Conservation (phyloP, 2,113 vertebrate genomes). For the Toxotes chatareus region DNA sequence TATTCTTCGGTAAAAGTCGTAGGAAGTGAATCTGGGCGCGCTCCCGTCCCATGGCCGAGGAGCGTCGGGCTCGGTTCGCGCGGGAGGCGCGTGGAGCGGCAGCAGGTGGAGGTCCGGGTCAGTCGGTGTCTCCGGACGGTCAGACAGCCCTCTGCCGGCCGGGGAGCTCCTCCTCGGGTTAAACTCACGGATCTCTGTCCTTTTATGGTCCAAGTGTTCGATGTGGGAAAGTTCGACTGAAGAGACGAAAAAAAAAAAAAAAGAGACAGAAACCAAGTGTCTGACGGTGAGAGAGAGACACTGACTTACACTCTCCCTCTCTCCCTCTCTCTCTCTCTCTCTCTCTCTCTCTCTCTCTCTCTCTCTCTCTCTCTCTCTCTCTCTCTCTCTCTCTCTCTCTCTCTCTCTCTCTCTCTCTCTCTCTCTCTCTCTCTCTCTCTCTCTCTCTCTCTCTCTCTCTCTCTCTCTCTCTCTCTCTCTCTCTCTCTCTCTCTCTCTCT, state of each 20-base stretch:
- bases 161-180: constrained; percentile 48
- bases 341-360: no score
- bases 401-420: background rate
- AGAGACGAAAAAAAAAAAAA: background rate
- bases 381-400: background rate
- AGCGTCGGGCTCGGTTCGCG: background rate
- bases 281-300: constrained; percentile 12
- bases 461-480: no score
- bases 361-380: no score
- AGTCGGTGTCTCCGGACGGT: background rate
- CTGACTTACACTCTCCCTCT: background rate
- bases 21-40: no score
- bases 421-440: no score
- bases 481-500: no score
- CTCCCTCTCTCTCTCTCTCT: no score
- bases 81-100: background rate
- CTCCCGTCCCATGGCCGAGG: background rate
- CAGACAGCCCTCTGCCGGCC: constrained; percentile 16
- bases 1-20: background rate
- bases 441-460: background rate
- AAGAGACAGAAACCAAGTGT: background rate
- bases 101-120: constrained; percentile 50
- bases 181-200: constrained; percentile 35
- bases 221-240: constrained; percentile 69
- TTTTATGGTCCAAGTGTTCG: constrained; percentile 72